Conservation (phyloP, 2,113 vertebrate genomes). For the Apeltes quadracus region DNA sequence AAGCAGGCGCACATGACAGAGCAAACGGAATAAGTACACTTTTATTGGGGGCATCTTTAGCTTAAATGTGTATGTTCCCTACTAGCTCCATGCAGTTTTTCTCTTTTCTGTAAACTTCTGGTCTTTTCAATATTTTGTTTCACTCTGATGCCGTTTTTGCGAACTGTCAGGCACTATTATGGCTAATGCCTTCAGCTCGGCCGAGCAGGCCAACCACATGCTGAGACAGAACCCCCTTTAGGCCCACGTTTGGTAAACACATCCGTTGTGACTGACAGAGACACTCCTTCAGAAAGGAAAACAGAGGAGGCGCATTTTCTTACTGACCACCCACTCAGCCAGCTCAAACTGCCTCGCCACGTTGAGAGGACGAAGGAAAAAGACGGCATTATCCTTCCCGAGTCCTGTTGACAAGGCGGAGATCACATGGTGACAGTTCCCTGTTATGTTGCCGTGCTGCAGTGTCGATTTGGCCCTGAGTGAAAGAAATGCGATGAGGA, state of each 20-base stretch:
- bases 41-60: not conserved
- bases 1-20: not conserved
- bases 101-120: not conserved
- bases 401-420: conserved; percentile 5
- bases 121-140: conserved; percentile 6
- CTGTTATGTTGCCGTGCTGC: conserved; percentile 5
- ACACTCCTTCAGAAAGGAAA: conserved; percentile 10
- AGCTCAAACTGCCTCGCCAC: conserved; percentile 1
- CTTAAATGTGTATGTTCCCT: not conserved
- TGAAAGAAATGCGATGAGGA: not conserved
- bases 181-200: conserved; percentile 26
- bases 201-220: conserved; percentile 21
- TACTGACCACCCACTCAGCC: conserved; percentile 48
- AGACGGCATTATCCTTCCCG: conserved; percentile 8
- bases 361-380: conserved; percentile 29
- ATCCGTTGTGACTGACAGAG: conserved; percentile 32
- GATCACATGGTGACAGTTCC: conserved; percentile 32
- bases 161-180: not conserved
- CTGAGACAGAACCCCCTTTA: conserved; percentile 10
- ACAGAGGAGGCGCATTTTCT: conserved; percentile 26
- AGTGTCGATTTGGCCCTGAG: not conserved
- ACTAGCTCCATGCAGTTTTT: not conserved
- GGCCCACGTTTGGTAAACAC: conserved; percentile 34
- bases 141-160: conserved; percentile 16
- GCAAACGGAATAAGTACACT: conserved; percentile 4